Evolutionary conservation across 2,888 invertebrate genomes (phyloP).

Genomic region (Coronaproctus castanopsis): DNA sequence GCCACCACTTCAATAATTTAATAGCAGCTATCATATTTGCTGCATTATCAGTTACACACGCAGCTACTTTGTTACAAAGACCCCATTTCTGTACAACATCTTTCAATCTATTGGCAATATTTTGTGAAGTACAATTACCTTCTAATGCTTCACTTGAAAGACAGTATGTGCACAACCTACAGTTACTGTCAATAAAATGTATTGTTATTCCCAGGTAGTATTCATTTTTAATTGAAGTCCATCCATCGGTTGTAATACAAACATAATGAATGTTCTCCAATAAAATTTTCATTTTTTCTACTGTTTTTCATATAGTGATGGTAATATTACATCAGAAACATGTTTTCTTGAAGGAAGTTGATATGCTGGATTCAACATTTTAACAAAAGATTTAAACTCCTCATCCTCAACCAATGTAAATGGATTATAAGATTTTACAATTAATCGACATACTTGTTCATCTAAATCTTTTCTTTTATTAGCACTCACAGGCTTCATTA

Average conservation of each 20-base stretch:
- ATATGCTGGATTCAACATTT: constrained; percentile 15
- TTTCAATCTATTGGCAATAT: constrained; percentile 5
- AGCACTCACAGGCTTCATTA: constrained; percentile 4
- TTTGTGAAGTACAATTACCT: constrained; percentile 3
- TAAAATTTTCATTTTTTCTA: constrained; percentile 1
- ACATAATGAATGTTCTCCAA: constrained; percentile 5
- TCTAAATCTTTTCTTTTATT: constrained; percentile 9
- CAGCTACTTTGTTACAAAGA: constrained; percentile 8
- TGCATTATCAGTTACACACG: constrained; percentile 12
- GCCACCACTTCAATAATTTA: constrained; percentile 5
- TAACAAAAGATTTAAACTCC: constrained; percentile 13
- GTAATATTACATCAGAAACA: constrained; percentile 10
- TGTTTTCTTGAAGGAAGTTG: constrained; percentile 13
- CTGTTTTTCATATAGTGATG: constrained; percentile 6
- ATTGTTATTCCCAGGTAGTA: constrained; percentile 7
- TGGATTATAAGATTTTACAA: constrained; percentile 14
- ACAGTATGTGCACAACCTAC: constrained; percentile 6
- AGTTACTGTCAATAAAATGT: constrained; percentile 11
- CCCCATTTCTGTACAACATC: constrained; percentile 8
- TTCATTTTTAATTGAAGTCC: constrained; percentile 12
- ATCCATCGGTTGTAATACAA: constrained; percentile 10
- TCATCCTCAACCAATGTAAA: constrained; percentile 15
- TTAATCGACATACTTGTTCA: constrained; percentile 10
- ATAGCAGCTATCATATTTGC: constrained; percentile 12
- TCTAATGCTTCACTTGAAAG: constrained; percentile 4